Conservation (phyloP, 2,888 invertebrate genomes). For the Liodrosophila aerea region DNA sequence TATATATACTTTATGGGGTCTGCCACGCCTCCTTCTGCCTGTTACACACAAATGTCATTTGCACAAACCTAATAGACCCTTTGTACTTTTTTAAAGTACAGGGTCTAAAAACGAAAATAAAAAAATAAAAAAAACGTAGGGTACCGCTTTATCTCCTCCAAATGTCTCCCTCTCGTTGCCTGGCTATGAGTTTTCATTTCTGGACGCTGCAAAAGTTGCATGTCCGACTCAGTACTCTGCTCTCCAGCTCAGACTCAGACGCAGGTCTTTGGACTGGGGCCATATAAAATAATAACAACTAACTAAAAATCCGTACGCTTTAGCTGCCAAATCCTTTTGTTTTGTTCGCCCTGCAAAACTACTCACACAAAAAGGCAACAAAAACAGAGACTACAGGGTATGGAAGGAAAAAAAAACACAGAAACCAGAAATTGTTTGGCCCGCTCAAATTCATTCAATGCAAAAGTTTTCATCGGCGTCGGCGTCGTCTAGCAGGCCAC, state of each 20-base stretch:
- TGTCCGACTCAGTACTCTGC: conserved; percentile 42
- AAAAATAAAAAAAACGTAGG: conserved; percentile 42
- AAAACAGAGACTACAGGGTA: conserved; percentile 52
- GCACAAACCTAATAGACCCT: too few relatives aligned
- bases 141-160: conserved; percentile 42
- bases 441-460: conserved; percentile 77
- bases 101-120: too few relatives aligned
- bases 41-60: too few relatives aligned
- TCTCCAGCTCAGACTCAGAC: conserved; percentile 24
- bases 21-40: too few relatives aligned
- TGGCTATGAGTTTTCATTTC: conserved; percentile 42
- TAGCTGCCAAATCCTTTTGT: conserved; percentile 78
- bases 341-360: conserved; percentile 35
- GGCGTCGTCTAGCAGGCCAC: conserved; percentile 69
- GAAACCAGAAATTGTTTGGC: conserved; percentile 69
- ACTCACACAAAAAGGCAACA: conserved; percentile 11
- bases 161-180: conserved; percentile 43
- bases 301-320: conserved; percentile 77
- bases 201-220: conserved; percentile 70
- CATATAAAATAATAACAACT: conserved; percentile 77
- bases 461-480: conserved; percentile 66
- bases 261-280: conserved; percentile 36
- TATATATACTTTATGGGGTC: too few relatives aligned
- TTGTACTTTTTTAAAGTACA: too few relatives aligned
- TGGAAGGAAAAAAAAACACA: conserved; percentile 13